A percentile compares a stretch with the other conserved stretches of the same genome.
phyloP scores from a whole-genome alignment of 2,113 vertebrate species.

The Engraulis encrasicolus region DNA sequence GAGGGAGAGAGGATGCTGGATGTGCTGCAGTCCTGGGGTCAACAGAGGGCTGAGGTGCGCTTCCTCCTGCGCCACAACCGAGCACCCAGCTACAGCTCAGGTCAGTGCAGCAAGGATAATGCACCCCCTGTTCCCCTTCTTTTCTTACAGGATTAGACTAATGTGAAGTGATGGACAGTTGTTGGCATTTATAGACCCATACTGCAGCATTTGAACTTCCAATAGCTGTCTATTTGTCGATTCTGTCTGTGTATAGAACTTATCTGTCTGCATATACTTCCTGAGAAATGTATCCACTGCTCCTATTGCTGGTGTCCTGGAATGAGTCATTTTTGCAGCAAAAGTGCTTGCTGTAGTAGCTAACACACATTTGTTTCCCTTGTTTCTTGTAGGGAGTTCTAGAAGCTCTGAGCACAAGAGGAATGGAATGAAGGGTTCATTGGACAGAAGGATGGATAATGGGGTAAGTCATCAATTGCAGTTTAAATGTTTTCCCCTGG shows the following conservation, averaged over 20 bases:
- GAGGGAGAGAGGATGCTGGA: slow-evolving; percentile 92
- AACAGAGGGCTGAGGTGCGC: slow-evolving; percentile 85
- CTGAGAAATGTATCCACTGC: too few relatives aligned
- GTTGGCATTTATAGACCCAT: too few relatives aligned
- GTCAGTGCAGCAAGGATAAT: slow-evolving; percentile 61
- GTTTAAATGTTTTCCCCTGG: too few relatives aligned
- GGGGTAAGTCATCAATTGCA: slow-evolving; percentile 79
- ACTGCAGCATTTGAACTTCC: too few relatives aligned
- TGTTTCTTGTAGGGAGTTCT: slow-evolving; percentile 70
- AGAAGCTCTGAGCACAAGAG: slow-evolving; percentile 85
- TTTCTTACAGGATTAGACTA: neutral
- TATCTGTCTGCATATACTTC: too few relatives aligned
- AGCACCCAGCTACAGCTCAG: slow-evolving; percentile 77
- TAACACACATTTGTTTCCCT: too few relatives aligned
- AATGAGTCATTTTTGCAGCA: too few relatives aligned
- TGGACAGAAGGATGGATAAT: slow-evolving; percentile 90
- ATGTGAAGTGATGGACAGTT: too few relatives aligned
- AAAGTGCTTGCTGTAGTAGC: too few relatives aligned
- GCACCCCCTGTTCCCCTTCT: neutral
- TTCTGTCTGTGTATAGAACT: too few relatives aligned
- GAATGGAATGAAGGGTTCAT: slow-evolving; percentile 84
- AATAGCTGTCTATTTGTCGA: too few relatives aligned
- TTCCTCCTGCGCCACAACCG: slow-evolving; percentile 93
- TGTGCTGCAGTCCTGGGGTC: slow-evolving; percentile 87
- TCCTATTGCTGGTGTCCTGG: too few relatives aligned